Conservation (phyloP, 2,888 invertebrate genomes). For the Chrysopilus asiliformis region DNA sequence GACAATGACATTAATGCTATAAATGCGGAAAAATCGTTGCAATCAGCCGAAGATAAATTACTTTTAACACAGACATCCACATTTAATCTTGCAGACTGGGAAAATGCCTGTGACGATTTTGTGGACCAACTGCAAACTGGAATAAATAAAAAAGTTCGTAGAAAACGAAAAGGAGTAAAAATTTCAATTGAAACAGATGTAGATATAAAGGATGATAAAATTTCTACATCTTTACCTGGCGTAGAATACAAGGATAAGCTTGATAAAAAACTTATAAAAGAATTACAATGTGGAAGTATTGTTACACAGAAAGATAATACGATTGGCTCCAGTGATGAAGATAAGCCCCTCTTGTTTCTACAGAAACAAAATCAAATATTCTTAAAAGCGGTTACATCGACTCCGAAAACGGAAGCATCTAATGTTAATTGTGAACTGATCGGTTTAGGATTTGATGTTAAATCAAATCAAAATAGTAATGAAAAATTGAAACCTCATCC, state of each 20-base stretch:
- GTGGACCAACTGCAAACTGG: slow-evolving; percentile 57
- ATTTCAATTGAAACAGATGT: too few relatives aligned
- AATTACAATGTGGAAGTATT: slow-evolving; percentile 12
- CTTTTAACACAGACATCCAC: slow-evolving; percentile 4
- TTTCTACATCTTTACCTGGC: slow-evolving; percentile 24
- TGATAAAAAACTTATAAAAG: slow-evolving; percentile 26
- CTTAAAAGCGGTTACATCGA: too few relatives aligned
- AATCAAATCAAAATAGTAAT: too few relatives aligned
- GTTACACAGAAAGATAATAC: slow-evolving; percentile 6
- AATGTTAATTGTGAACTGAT: background rate
- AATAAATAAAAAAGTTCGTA: slow-evolving; percentile 42
- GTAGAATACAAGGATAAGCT: slow-evolving; percentile 37
- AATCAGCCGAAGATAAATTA: slow-evolving; percentile 2
- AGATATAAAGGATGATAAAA: slow-evolving; percentile 35
- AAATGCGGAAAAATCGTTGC: slow-evolving; percentile 13
- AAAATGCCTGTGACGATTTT: slow-evolving; percentile 61
- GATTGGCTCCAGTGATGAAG: slow-evolving; percentile 18
- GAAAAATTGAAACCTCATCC: too few relatives aligned
- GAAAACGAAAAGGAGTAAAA: slow-evolving; percentile 25
- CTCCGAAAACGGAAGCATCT: background rate
- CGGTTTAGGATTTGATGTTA: too few relatives aligned
- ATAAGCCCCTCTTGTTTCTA: slow-evolving; percentile 23
- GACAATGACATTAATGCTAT: slow-evolving; percentile 24
- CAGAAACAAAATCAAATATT: slow-evolving; percentile 18
- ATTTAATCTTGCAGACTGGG: slow-evolving; percentile 38